Base-by-base conservation (phyloP, 1,140 invertebrate species). In the Patella vulgata region DNA sequence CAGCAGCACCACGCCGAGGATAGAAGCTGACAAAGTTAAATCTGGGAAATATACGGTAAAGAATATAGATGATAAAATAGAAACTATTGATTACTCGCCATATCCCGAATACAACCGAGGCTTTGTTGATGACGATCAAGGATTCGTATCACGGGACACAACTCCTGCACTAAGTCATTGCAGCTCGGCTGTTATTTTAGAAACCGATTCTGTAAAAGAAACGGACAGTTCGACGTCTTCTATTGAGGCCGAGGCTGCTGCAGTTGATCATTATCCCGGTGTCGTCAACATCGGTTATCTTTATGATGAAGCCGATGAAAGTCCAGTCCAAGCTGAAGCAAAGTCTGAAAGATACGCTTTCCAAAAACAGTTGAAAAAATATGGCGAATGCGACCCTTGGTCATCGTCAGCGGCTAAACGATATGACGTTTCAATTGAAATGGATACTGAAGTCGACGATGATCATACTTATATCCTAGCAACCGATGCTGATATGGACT, bases 401-500 rank as follows among this genome's bases (percentile, higher is more conserved):
- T 54, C 52, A 23, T 39, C n/a, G 6, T 50, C 21, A 21, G 28
- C 6, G 14, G 28, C 33, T 4, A 57, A 51, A 40, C 36, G 12
- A 42, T 14, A 8, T 43, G 6, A 28, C 39, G 25, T 36, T 5
- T 3, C 19, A 11, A 19, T 51, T 36, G 36, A 39, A 19, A 11
- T 39, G 31, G 61, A 54, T 14, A 14, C 17, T 27, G 52, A 54
- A 27, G 31, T 36, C 36, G 57, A 66, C 53, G 68, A 70, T 27
- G 68, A 70, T 33, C 63, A 70, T 47, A 70, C 68, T 6, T 79
- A 73, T 58, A 76, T 79, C 51, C 58, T 79, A 28, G 73, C 75
- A 5, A 79, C 75, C 3, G 77, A 79, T 58, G 77, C 77, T 3
- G 77, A 79, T 44, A 79, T 79, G 77, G 68, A 71, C 23, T 79